Base-by-base conservation (phyloP, 1,140 invertebrate species). In the Drosophila pruinosa region DNA sequence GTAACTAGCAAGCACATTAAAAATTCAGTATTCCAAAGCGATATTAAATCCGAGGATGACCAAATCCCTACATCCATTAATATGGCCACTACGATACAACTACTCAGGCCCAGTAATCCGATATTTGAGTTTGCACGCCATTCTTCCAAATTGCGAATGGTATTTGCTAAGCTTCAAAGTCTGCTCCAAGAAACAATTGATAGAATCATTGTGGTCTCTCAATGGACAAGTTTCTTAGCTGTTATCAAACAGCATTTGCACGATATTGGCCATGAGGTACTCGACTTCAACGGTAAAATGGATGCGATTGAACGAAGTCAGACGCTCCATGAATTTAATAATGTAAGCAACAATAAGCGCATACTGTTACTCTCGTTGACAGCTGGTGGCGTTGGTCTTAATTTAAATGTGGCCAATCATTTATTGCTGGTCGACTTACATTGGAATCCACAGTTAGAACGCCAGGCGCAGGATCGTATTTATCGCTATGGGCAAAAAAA, bases 401-500 rank as follows among this genome's bases (percentile, higher is more conserved):
- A 81, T 65, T 56, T 81, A 0, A 81, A 78, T 54, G 79, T 73
- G 5, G 78, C 78, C 10, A 81, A 81, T 31, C 78, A 81, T 50
- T 58, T 81, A 54, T 26, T 81, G 1, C 5, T 81, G 22, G 56
- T 78, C 2, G 78, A 81, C 39, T 21, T 81, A 2, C 78, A 81
- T 41, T 81, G 72, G 78, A 81, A 81, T 61, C 78, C 78, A 3
- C 78, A 81, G 21, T 17, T 81, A 5, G 54, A 83, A 41, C 58
- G 56, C 1, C 78, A 81, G 36, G 78, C 78, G 1, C 78, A 81
- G 63, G 78, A 81, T 47, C 78, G 78, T 0, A 83, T 81, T 6
- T 81, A 82, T 50, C 78, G 78, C 17, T 82, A 82, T 39, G 78
- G 78, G 3, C 79, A 81, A 10, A 31, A 34, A 0, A 82, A 82